Conservation (phyloP, 2,888 invertebrate species). For the Tineola bisselliella region DNA sequence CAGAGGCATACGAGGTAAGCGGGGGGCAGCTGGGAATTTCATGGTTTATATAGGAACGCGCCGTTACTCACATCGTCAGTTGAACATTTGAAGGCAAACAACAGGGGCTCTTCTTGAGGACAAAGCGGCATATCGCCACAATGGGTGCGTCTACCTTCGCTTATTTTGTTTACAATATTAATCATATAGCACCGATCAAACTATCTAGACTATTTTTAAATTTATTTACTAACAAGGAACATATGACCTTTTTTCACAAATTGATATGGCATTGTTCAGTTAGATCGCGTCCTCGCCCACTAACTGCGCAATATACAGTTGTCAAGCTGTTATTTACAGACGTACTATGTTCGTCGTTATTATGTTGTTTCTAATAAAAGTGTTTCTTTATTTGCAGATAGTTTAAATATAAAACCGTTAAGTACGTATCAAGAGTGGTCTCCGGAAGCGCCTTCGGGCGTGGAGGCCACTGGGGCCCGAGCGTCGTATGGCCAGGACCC, state of each 20-base stretch:
- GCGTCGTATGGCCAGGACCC: slow-evolving; percentile 32
- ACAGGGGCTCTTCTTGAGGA: slow-evolving; percentile 34
- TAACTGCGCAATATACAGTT: background rate
- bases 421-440: slow-evolving; percentile 60
- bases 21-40: background rate
- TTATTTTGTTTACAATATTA: slow-evolving; percentile 1
- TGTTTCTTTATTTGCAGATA: slow-evolving; percentile 33
- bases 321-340: background rate
- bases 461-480: slow-evolving; percentile 50
- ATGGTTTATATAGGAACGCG: slow-evolving; percentile 49
- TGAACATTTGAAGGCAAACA: slow-evolving; percentile 48
- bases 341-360: no score
- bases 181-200: background rate
- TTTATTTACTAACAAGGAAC: background rate
- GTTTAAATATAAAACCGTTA: slow-evolving; percentile 68
- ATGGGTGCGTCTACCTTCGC: slow-evolving; percentile 47
- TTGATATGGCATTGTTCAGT: background rate
- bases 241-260: background rate
- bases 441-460: slow-evolving; percentile 48
- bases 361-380: background rate
- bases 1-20: background rate
- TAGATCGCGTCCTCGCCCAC: background rate
- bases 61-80: slow-evolving; percentile 43
- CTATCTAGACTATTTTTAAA: background rate
- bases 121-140: slow-evolving; percentile 35